Base-by-base conservation (phyloP, 2,888 invertebrate species). In the Falcaria lacertinaria region DNA sequence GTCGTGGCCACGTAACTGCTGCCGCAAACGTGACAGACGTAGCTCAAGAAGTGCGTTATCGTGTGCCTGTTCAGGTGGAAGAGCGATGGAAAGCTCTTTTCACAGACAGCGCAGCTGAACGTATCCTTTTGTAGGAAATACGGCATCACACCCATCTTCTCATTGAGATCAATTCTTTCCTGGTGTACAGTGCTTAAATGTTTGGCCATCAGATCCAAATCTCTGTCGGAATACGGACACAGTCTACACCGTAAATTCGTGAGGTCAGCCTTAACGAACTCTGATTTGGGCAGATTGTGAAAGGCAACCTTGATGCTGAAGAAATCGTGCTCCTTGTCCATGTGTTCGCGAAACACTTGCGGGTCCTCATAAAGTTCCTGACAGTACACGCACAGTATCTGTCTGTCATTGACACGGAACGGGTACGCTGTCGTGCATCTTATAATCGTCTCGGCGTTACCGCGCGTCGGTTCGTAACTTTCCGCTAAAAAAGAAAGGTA, bases 311-410 rank as follows among this genome's bases (percentile, higher is more conserved):
- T 78, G 13, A 78, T 52, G 42, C 69, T 77, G 55, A 80, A 84
- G n/a, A 56, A 63, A 2, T 61, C 54, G 49, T 87, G 87, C 47
- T 88, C 85, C 0, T 63, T 57, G 39, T 73, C 73, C 79, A 86
- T 83, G 44, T 87, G 87, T 1, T 39, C 41, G 16, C 85, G 57
- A 64, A 86, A 87, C 15, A 54, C 45, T 4, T 71, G 69, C 0
- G 86, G 80, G 38, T 86, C 80, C 36, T 82, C 80, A 64, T 64
- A 85, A 2, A 80, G 52, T 49, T 84, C 85, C 48, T 80, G 79
- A 65, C 86, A 88, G 73, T 80, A 86, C 43, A 86, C 86, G 73
- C 88, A 88, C 39, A 85, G 70, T 61, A 86, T 78, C 14, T 79
- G 78, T 47, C 81, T 87, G 68, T 83, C 81, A 65, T 82, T 82